Conservation (phyloP, 92 coral and sea anemone genomes). For the Montipora capitata region DNA sequence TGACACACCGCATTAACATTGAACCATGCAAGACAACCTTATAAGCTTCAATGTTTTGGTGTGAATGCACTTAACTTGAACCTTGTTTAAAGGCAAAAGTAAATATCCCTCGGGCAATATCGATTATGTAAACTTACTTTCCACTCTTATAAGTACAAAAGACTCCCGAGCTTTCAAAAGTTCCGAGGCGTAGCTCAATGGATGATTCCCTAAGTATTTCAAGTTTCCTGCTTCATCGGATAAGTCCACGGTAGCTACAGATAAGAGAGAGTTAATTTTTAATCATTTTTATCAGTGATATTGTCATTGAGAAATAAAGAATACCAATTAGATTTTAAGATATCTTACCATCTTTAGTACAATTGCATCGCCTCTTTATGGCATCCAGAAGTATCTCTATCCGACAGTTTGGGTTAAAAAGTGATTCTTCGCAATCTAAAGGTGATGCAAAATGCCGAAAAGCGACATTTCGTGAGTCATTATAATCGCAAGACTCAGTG, state of each 20-base stretch:
- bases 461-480: background rate
- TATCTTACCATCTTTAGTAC: constrained; percentile 87
- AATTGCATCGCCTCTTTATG: constrained; percentile 90
- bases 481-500: background rate
- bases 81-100: background rate
- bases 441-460: background rate
- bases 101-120: background rate
- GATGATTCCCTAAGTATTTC: constrained; percentile 88
- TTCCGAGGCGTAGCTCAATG: constrained; percentile 89
- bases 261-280: background rate
- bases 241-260: constrained; percentile 86
- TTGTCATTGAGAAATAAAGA: background rate
- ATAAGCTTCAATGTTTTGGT: background rate
- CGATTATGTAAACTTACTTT: constrained; percentile 80
- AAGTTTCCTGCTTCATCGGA: constrained; percentile 94
- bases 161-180: constrained; percentile 90
- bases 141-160: constrained; percentile 90
- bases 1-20: background rate
- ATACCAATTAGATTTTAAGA: background rate
- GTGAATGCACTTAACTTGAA: background rate
- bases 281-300: background rate
- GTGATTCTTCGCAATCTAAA: constrained; percentile 88
- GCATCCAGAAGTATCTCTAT: constrained; percentile 88
- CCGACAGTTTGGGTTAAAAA: constrained; percentile 96
- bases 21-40: background rate